Evolutionary conservation across 2,888 invertebrate genomes (phyloP), one percentile per base, ranked within the genome.

Genomic region (Leptarthrus brevirostris): DNA sequence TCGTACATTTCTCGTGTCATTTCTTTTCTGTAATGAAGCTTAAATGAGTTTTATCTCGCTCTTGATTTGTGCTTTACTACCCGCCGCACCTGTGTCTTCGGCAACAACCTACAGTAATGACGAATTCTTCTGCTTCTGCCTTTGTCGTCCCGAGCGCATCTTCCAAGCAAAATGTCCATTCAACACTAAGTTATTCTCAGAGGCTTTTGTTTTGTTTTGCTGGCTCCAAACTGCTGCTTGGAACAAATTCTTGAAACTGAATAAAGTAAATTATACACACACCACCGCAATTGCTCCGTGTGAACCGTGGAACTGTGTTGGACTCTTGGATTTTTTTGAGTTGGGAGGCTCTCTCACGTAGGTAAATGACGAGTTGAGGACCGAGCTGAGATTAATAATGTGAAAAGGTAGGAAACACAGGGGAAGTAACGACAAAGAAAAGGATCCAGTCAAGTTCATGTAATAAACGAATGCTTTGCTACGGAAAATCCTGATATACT

Each of bases 1-100:
- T 64, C 64, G 64, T n/a, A 24, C 20, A 44, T 64, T 47, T 47
- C n/a, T n/a, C n/a, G n/a, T n/a, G 40, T 47, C 64, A 64, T 64
- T 64, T 64, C 64, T 64, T 64, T 36, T 64, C 24, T 64, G 40
- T 64, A 64, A 64, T 64, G 47, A 44, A 22, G 24, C 44, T 14
- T 44, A 64, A 44, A 44, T 64, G 64, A 44, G 44, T 64, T 47
- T 47, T 64, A 44, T 64, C 44, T 64, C 44, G 64, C 44, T 44
- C 64, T 64, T 24, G 18, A 64, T 64, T 64, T 44, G 44, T 64
- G 2, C 22, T 20, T 44, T 64, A 34, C 18, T 36, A 14, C 44
- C 8, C 12, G 16, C 58, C 20, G 24, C 34, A n/a, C 36, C 36
- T 18, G n/a, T 24, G 16, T 26, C 26, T 12, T 24, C 14, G 22